phyloP scores from a whole-genome alignment of 2,888 invertebrate species.

The Erebia aethiops region DNA sequence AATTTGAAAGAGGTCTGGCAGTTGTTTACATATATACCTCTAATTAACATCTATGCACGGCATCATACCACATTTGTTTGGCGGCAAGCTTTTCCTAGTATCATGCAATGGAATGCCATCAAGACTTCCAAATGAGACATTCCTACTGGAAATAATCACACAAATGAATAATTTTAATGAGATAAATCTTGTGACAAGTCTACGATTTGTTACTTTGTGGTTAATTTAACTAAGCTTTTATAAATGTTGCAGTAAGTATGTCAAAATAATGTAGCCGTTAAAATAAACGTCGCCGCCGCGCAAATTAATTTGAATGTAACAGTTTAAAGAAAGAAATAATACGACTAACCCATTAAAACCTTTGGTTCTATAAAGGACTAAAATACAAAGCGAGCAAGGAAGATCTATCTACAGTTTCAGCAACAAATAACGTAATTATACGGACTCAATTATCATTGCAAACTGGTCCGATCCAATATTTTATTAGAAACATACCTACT shows the following conservation, averaged over 20 bases:
- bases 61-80: not conserved
- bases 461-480: too few species aligned
- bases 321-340: not conserved
- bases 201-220: constrained; percentile 66
- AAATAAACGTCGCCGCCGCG: constrained; percentile 44
- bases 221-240: constrained; percentile 57
- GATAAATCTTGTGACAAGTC: constrained; percentile 68
- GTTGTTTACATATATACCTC: not conserved
- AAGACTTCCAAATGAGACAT: constrained; percentile 10
- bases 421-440: too few species aligned
- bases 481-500: too few species aligned
- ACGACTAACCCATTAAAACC: not conserved
- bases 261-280: constrained; percentile 44
- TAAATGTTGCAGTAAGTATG: constrained; percentile 43
- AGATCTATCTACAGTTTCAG: too few species aligned
- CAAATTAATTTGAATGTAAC: constrained; percentile 12
- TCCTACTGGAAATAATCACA: constrained; percentile 59
- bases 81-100: not conserved
- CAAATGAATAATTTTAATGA: constrained; percentile 68
- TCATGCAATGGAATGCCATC: not conserved
- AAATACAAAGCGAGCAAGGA: too few species aligned
- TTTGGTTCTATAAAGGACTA: too few species aligned
- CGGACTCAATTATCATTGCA: too few species aligned
- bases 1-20: too few species aligned
- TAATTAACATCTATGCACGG: not conserved